Percentiles rank a stretch among this genome's conserved stretches.
Conservation (phyloP, 2,113 vertebrate genomes). For the Peromyscus polionotus region DNA sequence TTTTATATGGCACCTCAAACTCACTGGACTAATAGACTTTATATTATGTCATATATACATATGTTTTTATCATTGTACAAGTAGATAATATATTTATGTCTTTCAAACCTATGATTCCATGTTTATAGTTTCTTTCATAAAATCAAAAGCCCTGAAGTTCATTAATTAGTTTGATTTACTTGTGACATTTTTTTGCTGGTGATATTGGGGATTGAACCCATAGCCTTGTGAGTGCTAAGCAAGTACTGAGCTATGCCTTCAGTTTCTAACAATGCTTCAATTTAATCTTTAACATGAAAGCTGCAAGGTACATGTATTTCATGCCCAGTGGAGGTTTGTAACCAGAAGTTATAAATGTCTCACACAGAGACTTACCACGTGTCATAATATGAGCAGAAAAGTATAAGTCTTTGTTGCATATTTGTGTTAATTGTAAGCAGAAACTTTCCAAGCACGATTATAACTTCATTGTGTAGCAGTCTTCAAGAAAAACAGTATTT, state of each 20-base stretch:
- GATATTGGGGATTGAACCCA: neutral
- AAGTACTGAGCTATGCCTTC: neutral
- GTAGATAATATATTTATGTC: neutral
- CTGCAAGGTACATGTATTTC: neutral
- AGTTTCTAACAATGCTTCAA: neutral
- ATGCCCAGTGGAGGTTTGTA: neutral
- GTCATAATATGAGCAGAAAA: conserved; percentile 77
- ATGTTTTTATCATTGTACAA: neutral
- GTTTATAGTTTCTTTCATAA: conserved; percentile 38
- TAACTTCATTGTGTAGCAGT: conserved; percentile 80
- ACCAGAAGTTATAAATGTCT: neutral
- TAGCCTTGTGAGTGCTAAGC: neutral
- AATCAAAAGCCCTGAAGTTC: conserved; percentile 16
- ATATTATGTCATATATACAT: neutral
- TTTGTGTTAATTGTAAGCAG: conserved; percentile 83
- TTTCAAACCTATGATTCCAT: conserved; percentile 25
- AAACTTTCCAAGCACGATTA: conserved; percentile 75
- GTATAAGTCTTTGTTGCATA: conserved; percentile 44
- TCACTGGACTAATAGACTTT: neutral
- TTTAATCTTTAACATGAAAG: conserved; percentile 47
- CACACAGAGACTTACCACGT: conserved; percentile 64
- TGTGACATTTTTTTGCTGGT: conserved; percentile 14
- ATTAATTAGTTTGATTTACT: neutral
- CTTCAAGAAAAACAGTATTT: conserved; percentile 86
- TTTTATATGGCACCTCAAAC: neutral